These are phyloP conservation scores for Alligator mississippiensis DNA, from an alignment of 2,113 vertebrate species.

Conservation along the genomic window DNA sequence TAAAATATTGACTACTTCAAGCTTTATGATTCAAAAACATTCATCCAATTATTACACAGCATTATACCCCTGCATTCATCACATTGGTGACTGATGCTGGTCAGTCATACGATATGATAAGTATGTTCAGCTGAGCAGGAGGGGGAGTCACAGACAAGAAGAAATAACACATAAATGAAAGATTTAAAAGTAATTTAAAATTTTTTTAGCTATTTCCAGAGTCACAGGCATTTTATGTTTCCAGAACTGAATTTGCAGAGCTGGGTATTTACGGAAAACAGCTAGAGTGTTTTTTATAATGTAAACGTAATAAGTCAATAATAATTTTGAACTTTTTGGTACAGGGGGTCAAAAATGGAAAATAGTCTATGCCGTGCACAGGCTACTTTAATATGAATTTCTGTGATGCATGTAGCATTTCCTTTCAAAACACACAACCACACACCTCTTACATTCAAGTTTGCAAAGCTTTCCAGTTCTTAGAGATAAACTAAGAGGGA, in stretches of 20 bases:
- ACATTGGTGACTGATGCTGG: background rate
- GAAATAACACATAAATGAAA: slow-evolving; percentile 16
- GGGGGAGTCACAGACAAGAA: slow-evolving; percentile 25
- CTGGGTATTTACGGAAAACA: slow-evolving; percentile 64
- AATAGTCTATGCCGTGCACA: background rate
- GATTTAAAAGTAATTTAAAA: slow-evolving; percentile 23
- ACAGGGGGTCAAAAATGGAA: background rate
- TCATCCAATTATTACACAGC: background rate
- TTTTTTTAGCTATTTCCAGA: slow-evolving; percentile 29
- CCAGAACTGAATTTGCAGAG: background rate
- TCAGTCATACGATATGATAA: too few relatives aligned
- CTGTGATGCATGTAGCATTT: background rate
- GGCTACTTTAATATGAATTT: background rate
- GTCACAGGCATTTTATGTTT: slow-evolving; percentile 66
- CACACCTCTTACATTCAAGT: background rate
- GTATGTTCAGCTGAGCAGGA: background rate
- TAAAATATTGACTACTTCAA: background rate
- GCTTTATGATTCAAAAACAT: background rate
- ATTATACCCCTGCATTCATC: background rate
- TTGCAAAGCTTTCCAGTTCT: background rate
- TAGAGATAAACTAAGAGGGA: background rate
- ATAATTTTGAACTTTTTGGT: background rate
- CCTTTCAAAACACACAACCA: background rate
- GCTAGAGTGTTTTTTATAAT: background rate
- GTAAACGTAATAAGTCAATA: background rate